Conservation (phyloP, 2,888 invertebrate genomes). For the Lasius fuliginosus region DNA sequence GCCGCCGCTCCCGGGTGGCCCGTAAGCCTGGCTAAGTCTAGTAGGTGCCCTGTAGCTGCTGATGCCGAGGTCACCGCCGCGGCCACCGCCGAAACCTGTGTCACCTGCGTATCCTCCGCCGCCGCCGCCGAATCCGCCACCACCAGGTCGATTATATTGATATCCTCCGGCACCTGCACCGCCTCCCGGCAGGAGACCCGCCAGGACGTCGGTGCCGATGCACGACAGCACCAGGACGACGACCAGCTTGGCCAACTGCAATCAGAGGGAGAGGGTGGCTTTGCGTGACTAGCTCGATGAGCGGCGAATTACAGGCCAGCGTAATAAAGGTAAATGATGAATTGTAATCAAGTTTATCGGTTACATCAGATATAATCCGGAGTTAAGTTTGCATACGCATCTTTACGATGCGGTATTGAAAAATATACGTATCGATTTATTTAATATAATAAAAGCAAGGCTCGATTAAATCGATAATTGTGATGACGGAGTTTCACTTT, state of each 20-base stretch:
- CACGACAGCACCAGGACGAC: conserved; percentile 78
- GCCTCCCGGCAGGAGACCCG: conserved; percentile 79
- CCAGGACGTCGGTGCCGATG: conserved; percentile 76
- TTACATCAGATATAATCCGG: neutral
- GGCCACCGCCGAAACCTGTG: conserved; percentile 59
- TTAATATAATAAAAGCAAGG: neutral
- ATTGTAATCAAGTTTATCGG: neutral
- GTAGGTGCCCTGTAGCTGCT: neutral
- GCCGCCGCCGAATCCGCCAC: conserved; percentile 67
- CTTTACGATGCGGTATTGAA: neutral
- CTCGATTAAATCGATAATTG: neutral
- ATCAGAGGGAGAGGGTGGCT: neutral
- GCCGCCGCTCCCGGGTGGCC: conserved; percentile 61
- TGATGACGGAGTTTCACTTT: neutral
- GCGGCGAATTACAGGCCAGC: neutral
- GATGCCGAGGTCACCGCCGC: conserved; percentile 63
- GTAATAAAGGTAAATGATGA: neutral
- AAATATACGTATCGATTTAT: neutral
- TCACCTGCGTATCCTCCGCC: conserved; percentile 68
- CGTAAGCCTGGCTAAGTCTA: conserved; percentile 60
- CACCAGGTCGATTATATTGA: conserved; percentile 82
- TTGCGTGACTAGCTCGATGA: neutral
- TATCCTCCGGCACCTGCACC: conserved; percentile 77
- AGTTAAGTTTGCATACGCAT: neutral
- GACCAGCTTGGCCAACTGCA: conserved; percentile 78